Conservation (phyloP, 2,888 invertebrate genomes). For the Drosophila paramelanica region DNA sequence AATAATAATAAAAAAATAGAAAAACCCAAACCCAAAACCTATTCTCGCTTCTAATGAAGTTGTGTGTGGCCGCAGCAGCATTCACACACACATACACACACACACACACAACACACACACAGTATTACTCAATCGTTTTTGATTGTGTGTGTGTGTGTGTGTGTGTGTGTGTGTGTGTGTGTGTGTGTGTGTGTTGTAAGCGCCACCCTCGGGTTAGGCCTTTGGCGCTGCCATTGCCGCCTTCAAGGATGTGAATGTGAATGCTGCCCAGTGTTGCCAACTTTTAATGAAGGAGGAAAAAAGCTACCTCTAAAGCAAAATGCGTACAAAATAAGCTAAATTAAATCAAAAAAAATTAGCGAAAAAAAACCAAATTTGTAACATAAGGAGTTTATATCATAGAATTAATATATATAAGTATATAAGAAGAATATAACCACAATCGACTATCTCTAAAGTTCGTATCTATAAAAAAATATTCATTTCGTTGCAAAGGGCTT, state of each 20-base stretch:
- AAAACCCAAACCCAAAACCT: conserved; percentile 27
- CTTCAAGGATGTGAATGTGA: conserved; percentile 48
- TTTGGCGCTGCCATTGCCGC: conserved; percentile 46
- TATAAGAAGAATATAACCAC: no score
- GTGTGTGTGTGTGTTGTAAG: conserved; percentile 7
- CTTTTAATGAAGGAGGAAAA: no score
- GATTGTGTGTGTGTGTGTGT: conserved; percentile 20
- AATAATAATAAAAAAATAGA: conserved; percentile 1
- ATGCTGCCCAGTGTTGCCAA: conserved; percentile 16
- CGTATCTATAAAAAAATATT: no score
- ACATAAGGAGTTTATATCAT: no score
- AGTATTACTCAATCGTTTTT: conserved; percentile 75
- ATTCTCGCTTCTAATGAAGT: conserved; percentile 68
- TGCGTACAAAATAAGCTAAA: no score
- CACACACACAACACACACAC: conserved; percentile 9
- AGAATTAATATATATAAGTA: no score
- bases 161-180: conserved; percentile 1
- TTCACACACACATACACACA: conserved; percentile 12
- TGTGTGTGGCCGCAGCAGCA: conserved; percentile 55
- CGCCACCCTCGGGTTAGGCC: conserved; percentile 70
- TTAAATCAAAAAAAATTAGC: no score
- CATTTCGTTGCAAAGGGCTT: no score
- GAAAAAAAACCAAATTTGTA: no score
- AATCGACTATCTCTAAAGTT: no score
- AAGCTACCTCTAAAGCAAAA: no score